phyloP scores from a whole-genome alignment of 2,888 invertebrate species.

The Fissipunctia ypsillon region DNA sequence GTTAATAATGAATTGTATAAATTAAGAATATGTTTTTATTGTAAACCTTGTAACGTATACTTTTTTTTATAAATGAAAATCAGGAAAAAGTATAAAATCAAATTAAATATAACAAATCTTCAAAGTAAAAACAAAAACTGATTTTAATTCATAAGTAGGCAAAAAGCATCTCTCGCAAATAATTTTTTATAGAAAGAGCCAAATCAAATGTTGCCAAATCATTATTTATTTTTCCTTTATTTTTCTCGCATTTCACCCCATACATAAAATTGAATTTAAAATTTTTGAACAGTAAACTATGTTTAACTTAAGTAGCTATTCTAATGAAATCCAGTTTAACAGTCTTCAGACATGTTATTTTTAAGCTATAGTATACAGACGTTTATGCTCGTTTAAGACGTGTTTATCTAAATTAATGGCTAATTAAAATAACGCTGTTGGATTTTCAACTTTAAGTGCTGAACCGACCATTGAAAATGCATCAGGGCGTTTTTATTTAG shows the following conservation, averaged over 20 bases:
- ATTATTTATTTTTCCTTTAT: not conserved
- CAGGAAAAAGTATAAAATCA: not conserved
- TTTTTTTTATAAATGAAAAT: conserved; percentile 22
- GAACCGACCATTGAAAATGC: not conserved
- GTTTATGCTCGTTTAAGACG: not conserved
- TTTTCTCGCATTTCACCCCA: not conserved
- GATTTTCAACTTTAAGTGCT: not conserved
- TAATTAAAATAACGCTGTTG: not conserved
- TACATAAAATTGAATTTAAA: conserved; percentile 9
- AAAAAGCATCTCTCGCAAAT: not conserved
- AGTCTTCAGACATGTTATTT: conserved; percentile 42
- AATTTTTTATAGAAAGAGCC: not conserved
- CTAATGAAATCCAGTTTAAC: conserved; percentile 41
- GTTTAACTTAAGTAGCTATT: conserved; percentile 58
- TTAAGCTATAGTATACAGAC: not conserved
- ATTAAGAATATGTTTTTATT: conserved; percentile 42
- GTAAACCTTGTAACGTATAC: conserved; percentile 17
- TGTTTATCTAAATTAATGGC: not conserved
- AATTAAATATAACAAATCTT: not conserved
- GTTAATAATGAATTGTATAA: conserved; percentile 36
- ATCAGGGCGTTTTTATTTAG: not conserved
- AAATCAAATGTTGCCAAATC: conserved; percentile 26
- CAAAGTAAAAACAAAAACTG: not conserved
- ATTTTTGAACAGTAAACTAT: conserved; percentile 24
- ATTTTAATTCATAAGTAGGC: not conserved